phyloP scores from a whole-genome alignment of 1,140 invertebrate species.

The Eriocheir sinensis region DNA sequence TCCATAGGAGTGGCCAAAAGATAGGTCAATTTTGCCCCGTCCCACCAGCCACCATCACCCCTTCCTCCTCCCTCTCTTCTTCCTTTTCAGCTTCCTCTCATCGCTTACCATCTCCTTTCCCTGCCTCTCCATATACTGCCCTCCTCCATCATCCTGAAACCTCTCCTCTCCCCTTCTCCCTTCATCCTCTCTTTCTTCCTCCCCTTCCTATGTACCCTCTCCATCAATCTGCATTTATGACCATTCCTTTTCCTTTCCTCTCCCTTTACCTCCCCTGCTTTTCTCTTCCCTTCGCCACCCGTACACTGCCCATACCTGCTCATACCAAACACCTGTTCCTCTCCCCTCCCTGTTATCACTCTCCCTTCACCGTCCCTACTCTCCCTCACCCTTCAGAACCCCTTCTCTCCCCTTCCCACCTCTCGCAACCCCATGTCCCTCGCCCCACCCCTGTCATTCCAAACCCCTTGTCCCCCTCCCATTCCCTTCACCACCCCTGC shows the following conservation, averaged over 20 bases:
- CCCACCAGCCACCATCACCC: not conserved
- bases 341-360: not conserved
- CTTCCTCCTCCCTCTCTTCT: not conserved
- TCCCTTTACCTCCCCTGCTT: not conserved
- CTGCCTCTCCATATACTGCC: not conserved
- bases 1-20: too few relatives aligned
- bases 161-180: not conserved
- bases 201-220: too few relatives aligned
- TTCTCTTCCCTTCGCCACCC: not conserved
- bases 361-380: conserved; percentile 8
- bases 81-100: too few relatives aligned
- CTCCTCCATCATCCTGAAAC: not conserved
- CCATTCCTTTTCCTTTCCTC: not conserved
- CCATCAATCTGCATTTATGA: too few relatives aligned
- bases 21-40: not conserved
- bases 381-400: conserved; percentile 20
- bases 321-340: too few relatives aligned
- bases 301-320: too few relatives aligned
- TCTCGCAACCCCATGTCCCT: not conserved
- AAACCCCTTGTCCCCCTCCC: not conserved
- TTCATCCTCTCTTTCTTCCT: not conserved
- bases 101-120: not conserved
- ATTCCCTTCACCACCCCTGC: not conserved
- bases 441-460: not conserved
- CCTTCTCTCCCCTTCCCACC: not conserved